Base-by-base conservation (phyloP, 2,888 invertebrate genomes). In the Pachymerium ferrugineum region DNA sequence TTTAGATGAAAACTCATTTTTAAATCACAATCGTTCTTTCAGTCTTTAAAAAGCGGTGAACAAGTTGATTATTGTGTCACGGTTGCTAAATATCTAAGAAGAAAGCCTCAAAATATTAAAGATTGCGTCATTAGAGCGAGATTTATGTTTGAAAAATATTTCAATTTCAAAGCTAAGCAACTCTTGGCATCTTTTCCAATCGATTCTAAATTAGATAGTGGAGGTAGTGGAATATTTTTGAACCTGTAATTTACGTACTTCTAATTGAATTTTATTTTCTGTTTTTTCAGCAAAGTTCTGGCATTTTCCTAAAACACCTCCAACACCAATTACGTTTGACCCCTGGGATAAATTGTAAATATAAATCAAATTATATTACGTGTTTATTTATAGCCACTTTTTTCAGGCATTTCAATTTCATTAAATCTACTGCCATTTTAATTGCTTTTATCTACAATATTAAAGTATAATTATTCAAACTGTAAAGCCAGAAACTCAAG, bases 121-220 rank as follows among this genome's bases (percentile, higher is more conserved):
- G 72, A 75, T 14, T 83, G 83, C 79, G 77, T 83, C 1, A 68
- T 74, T 3, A 73, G 80, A n/a, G 83, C 80, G 0, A 75, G 83
- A 70, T 71, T 79, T 35, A 82, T 82, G 78, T 83, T 83, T 79
- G 81, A 83, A 71, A 83, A 83, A 77, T 83, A 81, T 74, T 83
- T 83, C 77, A 82, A 81, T 74, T 81, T 82, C 77, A 75, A 82
- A 82, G 83, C 83, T 0, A 79, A 78, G 74, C 80, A 82, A 74
- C 77, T 83, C 22, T 77, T 83, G 22, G 78, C 81, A 77, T 79
- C 79, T 19, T 83, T 83, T 78, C 83, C 83, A 22, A 70, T 80
- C 42, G 83, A 83, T 76, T 81, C 81, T 3, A 79, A 76, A 5
- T 38, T 72, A 19, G 71, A 67, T 3, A 69, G 72, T 38, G 75